Evolutionary conservation across 92 coral and sea anemone genomes (phyloP).

Genomic region (Phenganax stokvisi): DNA sequence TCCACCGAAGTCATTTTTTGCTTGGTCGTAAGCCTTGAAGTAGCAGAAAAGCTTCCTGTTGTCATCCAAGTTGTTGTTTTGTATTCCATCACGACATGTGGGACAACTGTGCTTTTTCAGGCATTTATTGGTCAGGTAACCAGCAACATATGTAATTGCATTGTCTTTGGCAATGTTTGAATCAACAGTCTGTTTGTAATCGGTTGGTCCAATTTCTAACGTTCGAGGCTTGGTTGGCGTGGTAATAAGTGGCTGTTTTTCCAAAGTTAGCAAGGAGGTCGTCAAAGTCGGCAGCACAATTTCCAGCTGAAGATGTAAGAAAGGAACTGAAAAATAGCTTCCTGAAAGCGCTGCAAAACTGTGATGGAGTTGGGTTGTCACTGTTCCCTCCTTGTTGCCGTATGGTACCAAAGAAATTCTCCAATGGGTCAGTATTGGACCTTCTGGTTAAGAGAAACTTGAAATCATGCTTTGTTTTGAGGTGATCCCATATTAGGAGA

Average conservation of each 20-base stretch:
- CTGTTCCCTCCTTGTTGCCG: constrained; percentile 25
- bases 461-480: constrained; percentile 26
- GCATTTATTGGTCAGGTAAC: constrained; percentile 20
- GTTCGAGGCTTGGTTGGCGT: not conserved
- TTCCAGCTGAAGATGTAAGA: constrained; percentile 27
- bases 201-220: constrained; percentile 16
- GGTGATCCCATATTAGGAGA: constrained; percentile 24
- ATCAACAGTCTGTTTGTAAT: constrained; percentile 8
- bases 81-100: not conserved
- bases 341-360: constrained; percentile 28
- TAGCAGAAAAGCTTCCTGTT: constrained; percentile 13
- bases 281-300: constrained; percentile 30
- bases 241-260: not conserved
- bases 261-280: constrained; percentile 15
- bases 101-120: not conserved
- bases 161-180: constrained; percentile 9
- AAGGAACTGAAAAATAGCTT: constrained; percentile 29
- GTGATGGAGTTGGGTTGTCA: constrained; percentile 29
- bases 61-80: constrained; percentile 2
- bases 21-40: constrained; percentile 25
- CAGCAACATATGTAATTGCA: constrained; percentile 24
- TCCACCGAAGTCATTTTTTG: not conserved
- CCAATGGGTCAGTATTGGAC: constrained; percentile 29
- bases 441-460: constrained; percentile 29
- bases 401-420: constrained; percentile 36